Base-by-base conservation (phyloP, 2,797 vertebrate genomes). In the Tarsius wallacei region DNA sequence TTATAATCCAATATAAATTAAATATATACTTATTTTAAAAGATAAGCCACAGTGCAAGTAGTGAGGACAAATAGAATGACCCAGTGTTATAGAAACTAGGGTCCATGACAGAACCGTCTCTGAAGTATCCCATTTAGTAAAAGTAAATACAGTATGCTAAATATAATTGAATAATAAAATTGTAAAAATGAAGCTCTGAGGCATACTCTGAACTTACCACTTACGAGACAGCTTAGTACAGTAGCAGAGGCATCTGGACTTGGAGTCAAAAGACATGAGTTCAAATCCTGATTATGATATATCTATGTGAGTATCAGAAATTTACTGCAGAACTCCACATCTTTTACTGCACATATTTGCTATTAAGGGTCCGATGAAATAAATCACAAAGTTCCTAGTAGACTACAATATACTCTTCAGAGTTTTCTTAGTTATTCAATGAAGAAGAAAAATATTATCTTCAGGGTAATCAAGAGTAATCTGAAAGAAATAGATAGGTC, bases 11-110 rank as follows among this genome's bases (percentile, higher is more conserved):
- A 21, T 66, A 86, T 28, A n/a, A 77, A 59, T 26, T 77, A 36
- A 7, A 64, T 24, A 57, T 15, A 42, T 57, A 86, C 70, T 93
- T 66, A 82, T 84, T 76, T 94, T 66, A 42, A 95, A 95, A 78
- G 57, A 19, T 15, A 61, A 85, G 80, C 51, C 51, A 49, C 9
- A 28, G 3, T 9, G 6, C 78, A 31, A 74, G 22, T 6, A 31
- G 36, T 16, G 33, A 22, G 8, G 22, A 7, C 8, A 84, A 76
- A 70, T 21, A 21, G n/a, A 57, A 74, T 51, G 59, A 42, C 28
- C 22, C n/a, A 73, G 78, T 59, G 19, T 22, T 57, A 21, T 55
- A n/a, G 24, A 84, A 57, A 63, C 5, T 4, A 14, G 22, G 26
- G 53, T n/a, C 19, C 6, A 26, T 57, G 47, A 70, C 15, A n/a